A percentile compares a stretch with the other conserved stretches of the same genome.
Evolutionary conservation across 2,113 vertebrate species (phyloP).

Genomic region (Leptosomus discolor): DNA sequence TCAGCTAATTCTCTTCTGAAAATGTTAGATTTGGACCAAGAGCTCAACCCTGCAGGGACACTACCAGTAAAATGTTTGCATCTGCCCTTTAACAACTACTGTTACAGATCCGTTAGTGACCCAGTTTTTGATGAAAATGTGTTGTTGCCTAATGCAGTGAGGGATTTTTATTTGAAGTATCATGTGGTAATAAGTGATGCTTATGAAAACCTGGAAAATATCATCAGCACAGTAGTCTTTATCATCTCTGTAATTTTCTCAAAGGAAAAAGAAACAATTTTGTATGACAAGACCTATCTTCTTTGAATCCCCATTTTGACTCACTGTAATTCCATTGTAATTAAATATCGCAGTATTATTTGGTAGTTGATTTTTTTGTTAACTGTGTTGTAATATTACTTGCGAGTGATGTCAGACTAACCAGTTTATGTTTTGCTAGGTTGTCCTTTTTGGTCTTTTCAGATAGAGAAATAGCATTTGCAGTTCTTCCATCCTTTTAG

Average conservation of each 20-base stretch:
- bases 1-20: not conserved
- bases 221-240: not conserved
- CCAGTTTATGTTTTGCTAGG: not conserved
- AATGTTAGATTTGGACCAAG: not conserved
- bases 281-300: not conserved
- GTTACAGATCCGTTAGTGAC: not conserved
- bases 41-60: not conserved
- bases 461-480: not conserved
- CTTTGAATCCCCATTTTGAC: not conserved
- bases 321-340: not conserved
- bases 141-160: not conserved
- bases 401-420: not conserved
- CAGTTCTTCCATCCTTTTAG: not conserved
- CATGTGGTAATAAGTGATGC: not conserved
- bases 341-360: not conserved
- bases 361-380: not conserved
- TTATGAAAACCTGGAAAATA: not conserved
- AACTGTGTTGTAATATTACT: not conserved
- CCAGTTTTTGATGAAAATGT: not conserved
- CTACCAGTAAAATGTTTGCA: not conserved
- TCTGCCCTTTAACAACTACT: not conserved
- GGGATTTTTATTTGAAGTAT: not conserved
- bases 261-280: not conserved
- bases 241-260: not conserved
- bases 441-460: not conserved